A percentile compares a stretch with the other conserved stretches of the same genome.
Conservation (phyloP, 2,113 vertebrate species). For the Burhinus oedicnemus region DNA sequence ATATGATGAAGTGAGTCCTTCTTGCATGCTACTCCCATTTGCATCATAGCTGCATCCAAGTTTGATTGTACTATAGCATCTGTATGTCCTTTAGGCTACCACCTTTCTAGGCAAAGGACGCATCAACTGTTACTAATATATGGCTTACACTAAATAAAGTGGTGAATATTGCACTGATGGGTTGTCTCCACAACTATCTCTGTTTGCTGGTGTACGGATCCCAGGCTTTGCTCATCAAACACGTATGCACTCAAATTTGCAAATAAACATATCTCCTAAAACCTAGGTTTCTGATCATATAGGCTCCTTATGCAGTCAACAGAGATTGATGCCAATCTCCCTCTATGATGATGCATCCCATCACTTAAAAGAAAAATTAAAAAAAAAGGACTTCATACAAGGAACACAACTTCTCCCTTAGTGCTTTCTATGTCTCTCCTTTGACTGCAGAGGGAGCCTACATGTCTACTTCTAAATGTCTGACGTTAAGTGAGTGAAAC, state of each 20-base stretch:
- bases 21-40: background rate
- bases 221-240: background rate
- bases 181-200: background rate
- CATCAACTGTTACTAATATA: background rate
- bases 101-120: background rate
- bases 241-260: background rate
- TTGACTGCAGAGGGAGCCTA: constrained; percentile 66
- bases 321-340: background rate
- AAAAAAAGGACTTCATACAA: background rate
- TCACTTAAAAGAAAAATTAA: background rate
- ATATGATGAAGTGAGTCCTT: background rate
- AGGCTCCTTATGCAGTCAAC: background rate
- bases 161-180: background rate
- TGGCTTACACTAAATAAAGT: background rate
- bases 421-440: background rate
- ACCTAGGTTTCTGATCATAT: accelerated
- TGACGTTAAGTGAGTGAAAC: constrained; percentile 34
- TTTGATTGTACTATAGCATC: background rate
- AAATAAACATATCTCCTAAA: background rate
- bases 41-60: background rate
- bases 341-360: background rate
- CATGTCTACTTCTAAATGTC: constrained; percentile 20
- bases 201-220: background rate
- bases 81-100: background rate
- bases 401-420: background rate